Base-by-base conservation (phyloP, 2,113 vertebrate genomes). In the Raja brachyura region DNA sequence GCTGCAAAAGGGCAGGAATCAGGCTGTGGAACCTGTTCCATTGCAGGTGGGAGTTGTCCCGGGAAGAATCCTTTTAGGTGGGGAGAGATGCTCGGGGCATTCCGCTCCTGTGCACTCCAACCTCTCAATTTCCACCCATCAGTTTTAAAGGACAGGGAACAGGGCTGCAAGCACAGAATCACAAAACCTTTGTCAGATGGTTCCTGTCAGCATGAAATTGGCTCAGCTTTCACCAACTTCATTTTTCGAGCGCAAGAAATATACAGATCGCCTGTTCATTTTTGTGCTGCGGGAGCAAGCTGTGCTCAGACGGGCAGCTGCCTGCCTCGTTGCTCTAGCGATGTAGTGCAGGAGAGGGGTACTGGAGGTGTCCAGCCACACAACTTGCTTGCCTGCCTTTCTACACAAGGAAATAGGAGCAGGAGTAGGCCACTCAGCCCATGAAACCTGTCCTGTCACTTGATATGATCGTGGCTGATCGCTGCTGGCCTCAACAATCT, bases 91-190 rank as follows among this genome's bases (percentile, higher is more conserved):
- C 31, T 31, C 59, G 14, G 28, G 83, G 83, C 39, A 31, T 88
- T 88, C 59, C 83, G 28, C 28, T 88, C 59, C 83, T 88, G 59
- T 88, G 83, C 83, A 63, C 83, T 14, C 28, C 83, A 63, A 61
- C 81, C 81, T 85, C 81, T 85, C 54, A 85, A 28, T 85, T 85
- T 85, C 81, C 81, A 88, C 59, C 59, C 83, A 88, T 88, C 83
- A n/a, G 83, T 88, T 88, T 88, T 63, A 88, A 88, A 88, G 83
- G 28, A 66, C 56, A 33, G 83, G n/a, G 83, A 63, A 39, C 59
- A 66, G 83, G 56, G 56, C 83, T 88, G 83, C 59, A 88, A 88
- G 83, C 83, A 88, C 83, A 88, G 83, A 88, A 88, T 63, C 83
- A 88, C 59, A 88, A 63, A 88, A 88, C 59, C 83, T 66, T 88